phyloP scores from a whole-genome alignment of 2,113 vertebrate species.

The Odocoileus hemionus region DNA sequence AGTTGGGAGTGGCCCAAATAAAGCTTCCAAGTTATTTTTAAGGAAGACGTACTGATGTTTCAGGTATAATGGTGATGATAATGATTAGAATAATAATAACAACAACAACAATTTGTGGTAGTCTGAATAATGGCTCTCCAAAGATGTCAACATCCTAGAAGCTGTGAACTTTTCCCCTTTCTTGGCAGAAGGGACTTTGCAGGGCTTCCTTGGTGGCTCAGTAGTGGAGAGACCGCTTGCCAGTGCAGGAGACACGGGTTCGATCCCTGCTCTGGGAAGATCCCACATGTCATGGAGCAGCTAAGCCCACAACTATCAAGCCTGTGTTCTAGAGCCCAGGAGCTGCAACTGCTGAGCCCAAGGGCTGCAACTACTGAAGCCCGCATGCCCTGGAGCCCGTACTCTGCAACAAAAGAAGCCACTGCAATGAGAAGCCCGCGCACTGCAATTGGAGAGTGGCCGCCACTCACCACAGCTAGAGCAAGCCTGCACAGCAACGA shows the following conservation, averaged over 20 bases:
- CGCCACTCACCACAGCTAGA: background rate
- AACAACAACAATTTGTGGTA: too few species aligned
- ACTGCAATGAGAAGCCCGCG: accelerated
- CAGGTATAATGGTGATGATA: background rate
- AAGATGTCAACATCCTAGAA: too few species aligned
- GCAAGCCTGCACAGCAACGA: background rate
- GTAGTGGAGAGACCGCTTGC: background rate
- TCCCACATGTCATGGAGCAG: background rate
- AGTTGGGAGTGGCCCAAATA: background rate
- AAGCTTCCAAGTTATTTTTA: too few species aligned
- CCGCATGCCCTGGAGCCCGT: too few species aligned
- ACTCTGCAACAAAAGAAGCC: background rate
- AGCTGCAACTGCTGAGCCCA: background rate
- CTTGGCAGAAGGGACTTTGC: background rate
- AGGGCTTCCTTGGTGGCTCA: background rate
- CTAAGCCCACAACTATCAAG: background rate
- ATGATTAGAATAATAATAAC: background rate
- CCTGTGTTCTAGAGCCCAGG: background rate
- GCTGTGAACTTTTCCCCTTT: background rate
- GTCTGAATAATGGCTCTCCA: background rate
- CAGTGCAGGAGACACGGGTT: accelerated
- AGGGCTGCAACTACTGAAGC: too few species aligned
- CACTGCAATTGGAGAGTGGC: too few species aligned
- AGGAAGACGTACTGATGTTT: background rate
- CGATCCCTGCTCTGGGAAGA: background rate